Conservation (phyloP, 2,113 vertebrate genomes). For the Thalassoma bifasciatum region DNA sequence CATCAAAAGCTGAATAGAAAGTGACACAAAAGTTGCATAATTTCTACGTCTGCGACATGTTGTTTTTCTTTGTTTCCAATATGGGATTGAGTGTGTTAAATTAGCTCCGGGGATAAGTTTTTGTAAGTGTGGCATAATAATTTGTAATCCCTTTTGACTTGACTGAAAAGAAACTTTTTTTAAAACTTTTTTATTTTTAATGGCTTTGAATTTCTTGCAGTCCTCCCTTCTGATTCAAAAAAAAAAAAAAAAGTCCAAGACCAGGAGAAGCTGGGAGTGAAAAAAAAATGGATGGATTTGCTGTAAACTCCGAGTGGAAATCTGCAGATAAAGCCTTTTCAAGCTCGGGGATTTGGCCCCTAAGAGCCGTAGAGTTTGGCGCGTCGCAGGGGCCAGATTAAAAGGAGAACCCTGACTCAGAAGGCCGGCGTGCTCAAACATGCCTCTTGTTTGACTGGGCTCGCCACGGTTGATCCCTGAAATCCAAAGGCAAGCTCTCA, state of each 20-base stretch:
- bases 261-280: background rate
- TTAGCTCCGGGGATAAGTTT: slow-evolving; percentile 9
- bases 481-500: slow-evolving; percentile 42
- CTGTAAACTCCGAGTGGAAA: slow-evolving; percentile 59
- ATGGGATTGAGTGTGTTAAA: slow-evolving; percentile 32
- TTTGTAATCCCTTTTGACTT: slow-evolving; percentile 16
- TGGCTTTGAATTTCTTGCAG: too few relatives aligned
- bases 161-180: background rate
- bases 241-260: too few relatives aligned
- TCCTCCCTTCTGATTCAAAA: too few relatives aligned
- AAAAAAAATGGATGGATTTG: slow-evolving; percentile 52
- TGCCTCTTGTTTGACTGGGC: slow-evolving; percentile 62
- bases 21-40: slow-evolving; percentile 10
- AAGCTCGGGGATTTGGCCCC: slow-evolving; percentile 63
- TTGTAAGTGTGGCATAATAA: background rate
- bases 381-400: slow-evolving; percentile 51
- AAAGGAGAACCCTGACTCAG: slow-evolving; percentile 34
- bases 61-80: slow-evolving; percentile 32
- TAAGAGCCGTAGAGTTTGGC: slow-evolving; percentile 43
- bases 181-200: too few relatives aligned
- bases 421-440: slow-evolving; percentile 44
- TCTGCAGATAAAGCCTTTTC: slow-evolving; percentile 60
- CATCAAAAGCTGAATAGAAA: slow-evolving; percentile 29
- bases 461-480: slow-evolving; percentile 29
- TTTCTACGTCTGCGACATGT: slow-evolving; percentile 10